Evolutionary conservation across 2,113 vertebrate species (phyloP), one percentile per base, ranked within the genome.

Genomic region (Ia io): DNA sequence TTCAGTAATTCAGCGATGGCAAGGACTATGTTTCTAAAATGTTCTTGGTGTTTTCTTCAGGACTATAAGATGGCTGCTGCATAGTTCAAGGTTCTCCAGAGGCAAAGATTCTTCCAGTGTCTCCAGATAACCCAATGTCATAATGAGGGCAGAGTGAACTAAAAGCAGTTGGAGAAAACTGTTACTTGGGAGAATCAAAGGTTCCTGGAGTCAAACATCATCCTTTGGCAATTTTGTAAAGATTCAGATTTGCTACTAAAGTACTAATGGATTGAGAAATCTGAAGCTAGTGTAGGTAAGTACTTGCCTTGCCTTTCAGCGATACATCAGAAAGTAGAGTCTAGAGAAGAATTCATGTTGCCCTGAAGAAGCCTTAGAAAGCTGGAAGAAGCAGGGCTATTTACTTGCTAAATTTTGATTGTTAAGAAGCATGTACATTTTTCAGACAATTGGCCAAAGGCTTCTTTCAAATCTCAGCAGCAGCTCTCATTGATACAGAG

Each of bases 381-480:
- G 30, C 37, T 90, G 5, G 8, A 95, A 40, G n/a, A 86, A 90
- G 20, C 23, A 90, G 44, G 12, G 37, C 14, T 84, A 80, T 91
- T 93, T 83, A 78, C 32, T 91, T 95, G 20, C 65, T 92, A 35
- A 95, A 93, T 78, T 83, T 63, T 93, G 32, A 92, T 71, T 77
- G 80, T 87, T 92, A 94, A 87, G 88, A 88, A 92, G 90, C 40
- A 87, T 37, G 77, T 85, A 88, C 30, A n/a, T 56, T 85, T 61
- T 28, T 28, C 23, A 85, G 53, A 88, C 9, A 94, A 44, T 44
- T 53, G 49, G 47, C 32, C 12, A 83, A 69, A 93, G 6, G 18
- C 30, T 28, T 63, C 47, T 93, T 85, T 74, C 30, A 82, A 77
- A 90, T 96, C 20, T 95, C 65, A 86, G 70, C 2, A 89, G 22